Conservation (phyloP, 2,797 vertebrate genomes). For the Hyperoplus lanceolatus region DNA sequence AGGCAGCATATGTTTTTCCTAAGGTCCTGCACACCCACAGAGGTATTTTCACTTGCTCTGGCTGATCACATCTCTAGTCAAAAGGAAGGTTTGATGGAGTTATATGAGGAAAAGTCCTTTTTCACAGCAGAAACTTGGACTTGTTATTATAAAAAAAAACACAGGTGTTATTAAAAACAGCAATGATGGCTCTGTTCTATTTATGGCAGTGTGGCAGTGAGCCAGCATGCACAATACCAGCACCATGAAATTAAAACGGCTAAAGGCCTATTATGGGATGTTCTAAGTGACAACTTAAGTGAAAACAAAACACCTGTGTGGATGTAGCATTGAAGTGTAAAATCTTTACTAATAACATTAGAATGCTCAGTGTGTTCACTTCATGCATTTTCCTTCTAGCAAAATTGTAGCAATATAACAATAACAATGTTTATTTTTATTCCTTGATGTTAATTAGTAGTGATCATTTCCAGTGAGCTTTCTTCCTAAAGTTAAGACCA, state of each 20-base stretch:
- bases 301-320: constrained; percentile 5
- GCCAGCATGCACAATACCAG: not conserved
- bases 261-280: not conserved
- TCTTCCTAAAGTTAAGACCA: not conserved
- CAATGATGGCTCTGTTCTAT: not conserved
- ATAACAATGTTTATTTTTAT: not conserved
- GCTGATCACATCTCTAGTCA: not conserved
- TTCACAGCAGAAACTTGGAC: not conserved
- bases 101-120: not conserved
- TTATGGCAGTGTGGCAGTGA: not conserved
- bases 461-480: not conserved
- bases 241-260: not conserved
- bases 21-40: not conserved
- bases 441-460: not conserved
- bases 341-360: not conserved
- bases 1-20: not conserved
- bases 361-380: not conserved
- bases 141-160: not conserved
- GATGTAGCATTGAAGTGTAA: not conserved
- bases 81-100: not conserved
- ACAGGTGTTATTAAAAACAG: not conserved
- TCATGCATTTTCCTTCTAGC: not conserved
- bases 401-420: not conserved
- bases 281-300: not conserved
- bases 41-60: constrained; percentile 7